phyloP scores from a whole-genome alignment of 2,888 invertebrate species.

The Fragum fragum region DNA sequence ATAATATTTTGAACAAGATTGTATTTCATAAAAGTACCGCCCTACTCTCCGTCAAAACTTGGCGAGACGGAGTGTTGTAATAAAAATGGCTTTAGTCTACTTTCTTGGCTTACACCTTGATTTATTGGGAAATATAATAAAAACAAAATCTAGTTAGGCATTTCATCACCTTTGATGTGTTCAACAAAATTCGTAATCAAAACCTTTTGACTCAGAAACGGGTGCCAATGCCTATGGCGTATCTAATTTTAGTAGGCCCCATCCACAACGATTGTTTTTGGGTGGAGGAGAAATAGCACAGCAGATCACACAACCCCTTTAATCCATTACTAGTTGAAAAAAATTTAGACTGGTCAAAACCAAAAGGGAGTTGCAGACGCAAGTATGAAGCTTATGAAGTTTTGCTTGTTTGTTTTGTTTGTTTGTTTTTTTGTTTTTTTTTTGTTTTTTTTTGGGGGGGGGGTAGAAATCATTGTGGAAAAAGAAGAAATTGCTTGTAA shows the following conservation, averaged over 20 bases:
- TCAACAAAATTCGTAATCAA: neutral
- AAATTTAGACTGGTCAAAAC: too few species aligned
- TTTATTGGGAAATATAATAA: neutral
- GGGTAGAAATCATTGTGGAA: too few species aligned
- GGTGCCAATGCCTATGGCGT: neutral
- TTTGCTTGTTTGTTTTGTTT: too few species aligned
- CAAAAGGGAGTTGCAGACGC: too few species aligned
- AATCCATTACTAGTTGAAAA: too few species aligned
- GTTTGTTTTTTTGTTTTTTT: too few species aligned
- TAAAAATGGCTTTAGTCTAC: neutral
- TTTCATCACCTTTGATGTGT: neutral
- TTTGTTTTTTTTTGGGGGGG: too few species aligned
- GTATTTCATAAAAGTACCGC: neutral
- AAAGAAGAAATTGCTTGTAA: too few species aligned
- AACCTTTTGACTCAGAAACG: neutral
- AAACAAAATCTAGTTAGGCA: neutral
- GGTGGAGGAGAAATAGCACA: too few species aligned
- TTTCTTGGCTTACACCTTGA: constrained; percentile 3
- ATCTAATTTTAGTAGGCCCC: neutral
- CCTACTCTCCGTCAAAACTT: neutral
- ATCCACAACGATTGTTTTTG: too few species aligned
- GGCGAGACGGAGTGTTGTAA: neutral
- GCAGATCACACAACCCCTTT: too few species aligned
- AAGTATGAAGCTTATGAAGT: too few species aligned
- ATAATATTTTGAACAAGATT: neutral